phyloP scores from a whole-genome alignment of 2,797 vertebrate species.

The Hemitrygon akajei region DNA sequence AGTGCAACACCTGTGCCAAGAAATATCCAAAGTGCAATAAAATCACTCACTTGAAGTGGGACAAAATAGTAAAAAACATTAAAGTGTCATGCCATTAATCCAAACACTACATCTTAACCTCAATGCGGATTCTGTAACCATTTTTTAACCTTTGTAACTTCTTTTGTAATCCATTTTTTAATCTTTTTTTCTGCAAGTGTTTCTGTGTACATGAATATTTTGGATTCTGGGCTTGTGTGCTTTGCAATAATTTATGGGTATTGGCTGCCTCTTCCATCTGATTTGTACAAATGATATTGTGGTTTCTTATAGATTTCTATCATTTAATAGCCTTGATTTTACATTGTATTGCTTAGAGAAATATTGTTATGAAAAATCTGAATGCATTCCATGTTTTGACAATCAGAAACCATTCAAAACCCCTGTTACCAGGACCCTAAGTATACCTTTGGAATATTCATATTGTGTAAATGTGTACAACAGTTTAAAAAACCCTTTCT shows the following conservation, averaged over 20 bases:
- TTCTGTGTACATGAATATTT: neutral
- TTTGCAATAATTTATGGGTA: neutral
- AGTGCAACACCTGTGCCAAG: neutral
- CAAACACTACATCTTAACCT: neutral
- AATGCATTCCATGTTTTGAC: neutral
- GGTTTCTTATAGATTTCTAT: neutral
- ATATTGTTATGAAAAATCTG: neutral
- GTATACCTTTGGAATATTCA: neutral
- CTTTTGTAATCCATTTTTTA: too few relatives aligned
- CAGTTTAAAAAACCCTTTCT: neutral
- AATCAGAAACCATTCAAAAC: too few relatives aligned
- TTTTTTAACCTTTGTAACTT: neutral
- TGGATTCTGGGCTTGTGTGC: neutral
- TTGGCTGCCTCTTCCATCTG: neutral
- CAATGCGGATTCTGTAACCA: neutral
- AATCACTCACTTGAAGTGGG: neutral
- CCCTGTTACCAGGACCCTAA: neutral
- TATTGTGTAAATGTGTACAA: neutral
- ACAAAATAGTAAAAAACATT: neutral
- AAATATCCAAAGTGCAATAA: neutral
- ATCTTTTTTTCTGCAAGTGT: neutral
- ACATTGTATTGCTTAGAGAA: neutral
- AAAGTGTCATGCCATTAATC: neutral
- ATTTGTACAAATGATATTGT: neutral
- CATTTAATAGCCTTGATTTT: neutral